Evolutionary conservation across 2,797 vertebrate species (phyloP), one percentile per base, ranked within the genome.

Genomic region (Cyclopterus lumpus): DNA sequence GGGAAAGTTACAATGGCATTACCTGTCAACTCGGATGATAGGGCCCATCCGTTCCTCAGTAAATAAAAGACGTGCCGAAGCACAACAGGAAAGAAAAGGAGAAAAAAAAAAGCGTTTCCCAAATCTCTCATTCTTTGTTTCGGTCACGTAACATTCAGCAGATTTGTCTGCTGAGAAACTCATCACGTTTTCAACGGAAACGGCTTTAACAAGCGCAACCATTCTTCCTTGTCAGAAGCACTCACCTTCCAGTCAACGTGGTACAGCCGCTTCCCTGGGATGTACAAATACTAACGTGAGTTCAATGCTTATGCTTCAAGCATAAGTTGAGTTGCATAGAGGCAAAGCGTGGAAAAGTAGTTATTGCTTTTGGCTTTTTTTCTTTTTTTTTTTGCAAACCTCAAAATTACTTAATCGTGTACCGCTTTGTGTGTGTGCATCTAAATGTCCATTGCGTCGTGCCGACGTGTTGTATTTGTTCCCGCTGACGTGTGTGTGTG

Each of bases 111-210:
- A 74, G 59, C 73, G 78, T 87, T 82, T 74, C 81, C 79, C 83
- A 82, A 86, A 88, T 89, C 87, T 84, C 82, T 90, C 79, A 67
- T 84, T 83, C 64, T 81, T 76, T 77, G 80, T 87, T 82, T 88
- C 67, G 88, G 86, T 86, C 83, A 79, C 83, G 76, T 86, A 88
- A 74, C 70, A 67, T 81, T 81, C 71, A 62, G 70, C 54, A 48
- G 71, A 61, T 79, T 78, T 67, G 60, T 85, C 82, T 81, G 74
- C 77, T 77, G 81, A 82, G 80, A 67, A 84, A 89, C 73, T 48
- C 48, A 78, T 80, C 71, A 54, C 2, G 46, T 90, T 82, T n/a
- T 82, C 67, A 84, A 88, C 65, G 70, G 49, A 71, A 82, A 54
- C 24, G 2, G 60, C 67, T 87, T 73, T 73, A 79, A 80, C 78